Evolutionary conservation across 2,888 invertebrate genomes (phyloP).

Genomic region (Andrena camellia): DNA sequence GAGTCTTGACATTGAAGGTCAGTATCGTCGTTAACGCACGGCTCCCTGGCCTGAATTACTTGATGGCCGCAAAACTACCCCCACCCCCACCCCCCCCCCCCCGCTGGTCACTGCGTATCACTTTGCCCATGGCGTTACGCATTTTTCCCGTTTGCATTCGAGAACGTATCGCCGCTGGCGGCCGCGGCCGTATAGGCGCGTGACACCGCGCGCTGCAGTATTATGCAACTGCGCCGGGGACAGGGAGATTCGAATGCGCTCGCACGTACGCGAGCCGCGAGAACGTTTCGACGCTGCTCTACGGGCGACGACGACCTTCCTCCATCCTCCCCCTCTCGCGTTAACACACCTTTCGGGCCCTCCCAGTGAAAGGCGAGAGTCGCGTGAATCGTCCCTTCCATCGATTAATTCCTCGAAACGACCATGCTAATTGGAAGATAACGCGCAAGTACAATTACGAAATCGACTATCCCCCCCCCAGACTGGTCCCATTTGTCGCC

Average conservation of each 20-base stretch:
- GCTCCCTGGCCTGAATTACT: slow-evolving; percentile 45
- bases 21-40: slow-evolving; percentile 25
- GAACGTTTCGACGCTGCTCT: slow-evolving; percentile 5
- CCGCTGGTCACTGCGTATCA: background rate
- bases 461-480: no score
- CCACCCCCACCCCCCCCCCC: background rate
- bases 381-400: no score
- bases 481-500: background rate
- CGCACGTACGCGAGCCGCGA: slow-evolving; percentile 23
- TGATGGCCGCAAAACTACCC: slow-evolving; percentile 31
- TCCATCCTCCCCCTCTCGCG: background rate
- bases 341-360: background rate
- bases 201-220: slow-evolving; percentile 29
- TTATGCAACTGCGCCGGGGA: slow-evolving; percentile 49
- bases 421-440: no score
- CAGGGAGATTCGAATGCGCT: slow-evolving; percentile 45
- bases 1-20: slow-evolving; percentile 45
- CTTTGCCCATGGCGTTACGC: slow-evolving; percentile 1
- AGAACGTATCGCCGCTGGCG: slow-evolving; percentile 19
- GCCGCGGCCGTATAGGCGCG: slow-evolving; percentile 29
- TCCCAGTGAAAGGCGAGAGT: no score
- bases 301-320: background rate
- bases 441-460: no score
- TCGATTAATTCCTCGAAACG: no score
- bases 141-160: slow-evolving; percentile 37